phyloP scores from a whole-genome alignment of 2,797 vertebrate genomes.

The Adelosebastes latens region DNA sequence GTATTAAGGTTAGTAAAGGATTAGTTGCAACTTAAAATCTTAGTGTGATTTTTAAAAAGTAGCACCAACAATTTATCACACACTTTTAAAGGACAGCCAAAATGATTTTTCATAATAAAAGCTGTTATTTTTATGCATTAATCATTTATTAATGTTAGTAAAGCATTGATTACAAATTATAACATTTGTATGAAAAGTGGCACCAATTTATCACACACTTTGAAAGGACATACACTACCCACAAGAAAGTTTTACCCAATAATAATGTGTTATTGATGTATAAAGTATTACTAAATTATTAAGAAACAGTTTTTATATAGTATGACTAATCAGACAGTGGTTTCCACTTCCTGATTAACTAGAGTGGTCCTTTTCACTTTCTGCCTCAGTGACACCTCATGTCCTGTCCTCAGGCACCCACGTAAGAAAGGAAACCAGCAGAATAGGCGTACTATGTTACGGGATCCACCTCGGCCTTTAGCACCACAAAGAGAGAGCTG shows the following conservation, averaged over 20 bases:
- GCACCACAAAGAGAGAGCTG: not conserved
- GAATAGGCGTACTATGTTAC: not conserved
- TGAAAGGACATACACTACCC: not conserved
- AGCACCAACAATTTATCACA: no score
- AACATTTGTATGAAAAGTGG: not conserved
- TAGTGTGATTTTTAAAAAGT: no score
- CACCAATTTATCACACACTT: not conserved
- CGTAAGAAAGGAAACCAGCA: not conserved
- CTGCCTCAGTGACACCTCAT: conserved; percentile 11
- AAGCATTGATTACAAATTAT: no score
- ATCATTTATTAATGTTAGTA: no score
- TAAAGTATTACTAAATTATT: not conserved
- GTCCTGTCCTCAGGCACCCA: conserved; percentile 8
- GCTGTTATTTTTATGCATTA: no score
- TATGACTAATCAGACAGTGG: not conserved
- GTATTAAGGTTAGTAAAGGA: not conserved
- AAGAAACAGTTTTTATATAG: not conserved
- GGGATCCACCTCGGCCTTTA: not conserved
- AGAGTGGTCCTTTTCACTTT: not conserved
- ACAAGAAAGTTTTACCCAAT: not conserved
- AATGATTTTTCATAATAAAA: no score
- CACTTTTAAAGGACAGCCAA: no score
- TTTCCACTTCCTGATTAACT: not conserved
- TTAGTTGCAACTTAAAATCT: not conserved
- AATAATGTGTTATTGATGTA: not conserved